Percentiles rank a stretch among this genome's conserved stretches.
phyloP scores from a whole-genome alignment of 2,113 vertebrate genomes.

The Scomber colias region DNA sequence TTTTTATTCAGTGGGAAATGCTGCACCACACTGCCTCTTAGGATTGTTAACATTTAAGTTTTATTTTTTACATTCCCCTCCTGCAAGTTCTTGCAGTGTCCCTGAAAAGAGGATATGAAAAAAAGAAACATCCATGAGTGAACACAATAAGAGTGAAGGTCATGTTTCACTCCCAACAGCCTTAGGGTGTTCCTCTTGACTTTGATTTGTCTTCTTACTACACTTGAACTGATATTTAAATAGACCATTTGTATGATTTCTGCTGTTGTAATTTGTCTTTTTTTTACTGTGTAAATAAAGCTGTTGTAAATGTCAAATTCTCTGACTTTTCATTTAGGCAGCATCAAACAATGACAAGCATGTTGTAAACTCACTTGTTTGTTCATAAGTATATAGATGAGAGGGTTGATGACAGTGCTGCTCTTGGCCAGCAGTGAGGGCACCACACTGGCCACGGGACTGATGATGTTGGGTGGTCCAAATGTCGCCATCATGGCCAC shows the following conservation, averaged over 20 bases:
- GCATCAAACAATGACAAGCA: background rate
- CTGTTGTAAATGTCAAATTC: constrained; percentile 65
- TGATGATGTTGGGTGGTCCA: constrained; percentile 84
- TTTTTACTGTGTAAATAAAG: constrained; percentile 84
- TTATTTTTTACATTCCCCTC: constrained; percentile 27
- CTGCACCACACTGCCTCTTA: constrained; percentile 65
- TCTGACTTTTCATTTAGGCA: background rate
- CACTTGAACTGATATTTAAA: constrained; percentile 82
- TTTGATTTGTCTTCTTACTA: constrained; percentile 69
- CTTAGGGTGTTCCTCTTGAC: constrained; percentile 67
- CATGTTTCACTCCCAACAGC: constrained; percentile 67
- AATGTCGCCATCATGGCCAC: constrained; percentile 89
- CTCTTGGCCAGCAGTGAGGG: constrained; percentile 90
- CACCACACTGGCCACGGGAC: constrained; percentile 85
- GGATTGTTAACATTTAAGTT: constrained; percentile 35
- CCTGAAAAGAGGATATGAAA: constrained; percentile 22
- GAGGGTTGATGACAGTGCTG: constrained; percentile 90
- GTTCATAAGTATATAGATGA: constrained; percentile 92
- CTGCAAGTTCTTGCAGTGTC: constrained; percentile 14
- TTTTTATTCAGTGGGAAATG: constrained; percentile 50
- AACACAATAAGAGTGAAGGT: constrained; percentile 47
- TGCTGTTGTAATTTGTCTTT: constrained; percentile 68
- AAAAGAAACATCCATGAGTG: constrained; percentile 36
- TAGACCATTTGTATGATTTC: constrained; percentile 77
- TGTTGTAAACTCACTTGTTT: constrained; percentile 82